A percentile compares a stretch with the other conserved stretches of the same genome.
phyloP scores from a whole-genome alignment of 2,113 vertebrate species.

The Acanthochromis polyacanthus region DNA sequence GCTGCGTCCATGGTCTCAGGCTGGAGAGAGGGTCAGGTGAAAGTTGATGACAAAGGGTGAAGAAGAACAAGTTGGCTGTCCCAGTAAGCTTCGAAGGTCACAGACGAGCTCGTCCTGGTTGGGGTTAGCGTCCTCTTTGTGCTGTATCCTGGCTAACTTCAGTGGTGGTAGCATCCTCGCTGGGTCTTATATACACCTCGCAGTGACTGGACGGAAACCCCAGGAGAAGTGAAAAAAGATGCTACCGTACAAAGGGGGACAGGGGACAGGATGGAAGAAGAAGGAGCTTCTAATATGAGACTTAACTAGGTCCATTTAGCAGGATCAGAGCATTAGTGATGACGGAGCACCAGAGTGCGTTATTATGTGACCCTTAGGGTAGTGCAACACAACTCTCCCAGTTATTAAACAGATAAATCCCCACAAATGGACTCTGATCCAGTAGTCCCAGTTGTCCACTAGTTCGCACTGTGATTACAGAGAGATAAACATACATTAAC shows the following conservation, averaged over 20 bases:
- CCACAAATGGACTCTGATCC: conserved; percentile 65
- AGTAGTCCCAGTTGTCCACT: conserved; percentile 48
- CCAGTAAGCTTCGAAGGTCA: not conserved
- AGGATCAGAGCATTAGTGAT: conserved; percentile 72
- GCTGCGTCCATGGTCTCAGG: conserved; percentile 74
- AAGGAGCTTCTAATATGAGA: conserved; percentile 54
- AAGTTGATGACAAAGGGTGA: not conserved
- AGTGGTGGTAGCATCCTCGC: conserved; percentile 2
- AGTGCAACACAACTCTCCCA: conserved; percentile 45
- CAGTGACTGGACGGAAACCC: not conserved
- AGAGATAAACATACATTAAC: conserved; percentile 20
- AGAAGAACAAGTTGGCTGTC: not conserved
- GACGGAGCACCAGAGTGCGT: conserved; percentile 53
- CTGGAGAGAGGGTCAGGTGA: conserved; percentile 25
- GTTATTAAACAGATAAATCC: conserved; percentile 83
- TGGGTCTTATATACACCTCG: conserved; percentile 67
- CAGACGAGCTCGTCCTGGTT: not conserved
- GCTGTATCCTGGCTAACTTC: conserved; percentile 17
- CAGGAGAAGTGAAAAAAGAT: conserved; percentile 56
- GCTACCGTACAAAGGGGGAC: conserved; percentile 45
- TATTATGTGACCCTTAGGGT: conserved; percentile 74
- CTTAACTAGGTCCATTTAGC: conserved; percentile 73
- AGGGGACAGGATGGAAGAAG: conserved; percentile 60
- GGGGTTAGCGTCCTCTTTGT: conserved; percentile 20
- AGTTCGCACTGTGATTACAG: not conserved